These are phyloP conservation scores for Tarsius wallacei DNA, from an alignment of 2,797 vertebrate species.

Conservation along the genomic window DNA sequence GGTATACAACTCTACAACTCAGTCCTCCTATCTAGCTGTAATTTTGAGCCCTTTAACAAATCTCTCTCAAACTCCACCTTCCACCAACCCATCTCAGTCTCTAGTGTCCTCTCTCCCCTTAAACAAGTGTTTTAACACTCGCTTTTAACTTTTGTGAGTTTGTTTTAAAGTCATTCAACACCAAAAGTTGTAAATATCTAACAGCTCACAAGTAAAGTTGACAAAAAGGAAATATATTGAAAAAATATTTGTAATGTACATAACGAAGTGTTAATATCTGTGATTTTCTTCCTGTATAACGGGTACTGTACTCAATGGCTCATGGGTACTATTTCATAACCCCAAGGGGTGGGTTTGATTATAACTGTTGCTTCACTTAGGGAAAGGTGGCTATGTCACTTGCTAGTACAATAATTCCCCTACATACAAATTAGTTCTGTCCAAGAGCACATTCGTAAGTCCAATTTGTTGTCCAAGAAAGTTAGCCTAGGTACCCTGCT, in stretches of 20 bases:
- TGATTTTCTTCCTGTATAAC: neutral
- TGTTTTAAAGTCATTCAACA: slow-evolving; percentile 21
- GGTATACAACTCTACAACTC: neutral
- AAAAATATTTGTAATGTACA: neutral
- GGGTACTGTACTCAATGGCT: neutral
- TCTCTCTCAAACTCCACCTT: neutral
- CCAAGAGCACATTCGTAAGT: too few species aligned
- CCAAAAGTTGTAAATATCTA: neutral
- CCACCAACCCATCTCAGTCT: neutral
- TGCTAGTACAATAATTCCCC: too few species aligned
- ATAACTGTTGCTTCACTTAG: neutral
- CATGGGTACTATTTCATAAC: neutral
- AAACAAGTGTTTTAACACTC: slow-evolving; percentile 4
- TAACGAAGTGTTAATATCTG: neutral
- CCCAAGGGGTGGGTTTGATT: neutral
- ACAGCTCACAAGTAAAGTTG: slow-evolving; percentile 37
- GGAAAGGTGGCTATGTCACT: neutral
- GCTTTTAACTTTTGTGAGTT: neutral
- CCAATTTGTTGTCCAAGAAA: too few species aligned
- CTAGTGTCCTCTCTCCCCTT: neutral
- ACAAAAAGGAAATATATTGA: neutral
- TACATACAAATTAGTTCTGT: too few species aligned
- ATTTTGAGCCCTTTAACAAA: neutral
- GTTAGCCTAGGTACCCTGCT: too few species aligned
- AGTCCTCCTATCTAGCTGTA: neutral